Conservation (phyloP, 2,113 vertebrate species). For the Todiramphus chloris region DNA sequence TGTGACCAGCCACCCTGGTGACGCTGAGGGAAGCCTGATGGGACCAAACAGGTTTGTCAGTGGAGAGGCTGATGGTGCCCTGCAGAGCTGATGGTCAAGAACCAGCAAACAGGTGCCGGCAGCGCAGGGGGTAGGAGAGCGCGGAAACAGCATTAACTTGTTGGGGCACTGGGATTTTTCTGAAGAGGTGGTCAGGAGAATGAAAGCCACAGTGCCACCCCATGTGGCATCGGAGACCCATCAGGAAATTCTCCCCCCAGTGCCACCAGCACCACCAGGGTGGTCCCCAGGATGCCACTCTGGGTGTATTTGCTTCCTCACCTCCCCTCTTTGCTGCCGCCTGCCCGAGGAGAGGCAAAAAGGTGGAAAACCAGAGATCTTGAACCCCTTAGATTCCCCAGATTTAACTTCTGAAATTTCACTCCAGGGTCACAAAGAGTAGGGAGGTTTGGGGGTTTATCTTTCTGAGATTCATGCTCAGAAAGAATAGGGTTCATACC, state of each 20-base stretch:
- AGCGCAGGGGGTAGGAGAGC: rapidly evolving
- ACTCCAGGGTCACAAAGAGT: neutral
- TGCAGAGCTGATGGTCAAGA: neutral
- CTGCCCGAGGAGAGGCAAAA: neutral
- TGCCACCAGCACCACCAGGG: neutral
- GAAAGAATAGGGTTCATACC: neutral
- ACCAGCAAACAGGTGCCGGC: no score
- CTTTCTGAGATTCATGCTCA: neutral
- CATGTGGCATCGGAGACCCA: neutral
- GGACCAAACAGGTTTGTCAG: neutral
- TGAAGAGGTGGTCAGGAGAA: neutral
- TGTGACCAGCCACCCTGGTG: neutral
- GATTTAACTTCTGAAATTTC: neutral
- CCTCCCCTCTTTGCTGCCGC: neutral
- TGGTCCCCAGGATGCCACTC: neutral
- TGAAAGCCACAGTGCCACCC: neutral
- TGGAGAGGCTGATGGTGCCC: neutral
- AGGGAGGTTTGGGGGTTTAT: neutral
- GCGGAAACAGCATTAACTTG: no score
- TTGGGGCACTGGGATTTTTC: neutral
- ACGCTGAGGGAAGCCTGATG: neutral
- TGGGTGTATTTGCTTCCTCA: neutral
- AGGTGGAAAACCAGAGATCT: neutral
- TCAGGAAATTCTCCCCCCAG: rapidly evolving
- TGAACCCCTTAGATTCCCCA: neutral